Base-by-base conservation (phyloP, 2,113 vertebrate genomes). In the Saiga tatarica region DNA sequence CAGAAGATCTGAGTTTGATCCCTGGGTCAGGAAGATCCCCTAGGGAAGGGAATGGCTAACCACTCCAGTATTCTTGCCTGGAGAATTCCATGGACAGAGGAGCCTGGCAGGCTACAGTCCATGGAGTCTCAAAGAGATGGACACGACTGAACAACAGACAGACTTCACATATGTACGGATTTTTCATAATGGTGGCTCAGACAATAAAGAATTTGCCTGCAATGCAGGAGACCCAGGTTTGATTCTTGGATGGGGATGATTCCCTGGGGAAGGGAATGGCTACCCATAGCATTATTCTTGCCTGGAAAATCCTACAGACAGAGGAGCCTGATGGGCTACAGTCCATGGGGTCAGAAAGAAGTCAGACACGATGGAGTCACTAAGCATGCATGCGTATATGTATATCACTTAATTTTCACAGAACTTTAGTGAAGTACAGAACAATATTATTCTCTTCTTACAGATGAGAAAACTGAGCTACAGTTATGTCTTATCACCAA, bases 401-500 rank as follows among this genome's bases (percentile, higher is more conserved):
- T 42, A 25, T 1, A 39, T 36, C 13, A 7, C 45, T 84, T 33
- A 25, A 23, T 42, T 52, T 50, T 47, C 85, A 60, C 0, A 39
- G 74, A 7, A 23, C 33, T 36, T 79, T 3, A 59, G 28, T 50
- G 62, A 93, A 7, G 59, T 19, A 60, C 0, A 53, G 71, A 50
- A 60, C 7, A 39, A 9, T 25, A 45, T n/a, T 36, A 23, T 30
- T 86, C 52, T 50, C 15, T 26, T 8, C n/a, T 28, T 60, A 62
- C 0, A 62, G 50, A 42, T 25, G 33, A 78, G 67, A 47, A 33
- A 21, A 59, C 53, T 60, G 87, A 94, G 67, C 55, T n/a, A 74
- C 25, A 28, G n/a, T 8, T 14, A 13, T 0, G 23, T n/a, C 30
- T 2, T 17, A 39, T 39, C 60, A 62, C 33, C 0, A 6, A 62